Percentiles rank a stretch among this genome's conserved stretches.
Conservation (phyloP, 2,888 invertebrate species). For the Apamea epomidion region DNA sequence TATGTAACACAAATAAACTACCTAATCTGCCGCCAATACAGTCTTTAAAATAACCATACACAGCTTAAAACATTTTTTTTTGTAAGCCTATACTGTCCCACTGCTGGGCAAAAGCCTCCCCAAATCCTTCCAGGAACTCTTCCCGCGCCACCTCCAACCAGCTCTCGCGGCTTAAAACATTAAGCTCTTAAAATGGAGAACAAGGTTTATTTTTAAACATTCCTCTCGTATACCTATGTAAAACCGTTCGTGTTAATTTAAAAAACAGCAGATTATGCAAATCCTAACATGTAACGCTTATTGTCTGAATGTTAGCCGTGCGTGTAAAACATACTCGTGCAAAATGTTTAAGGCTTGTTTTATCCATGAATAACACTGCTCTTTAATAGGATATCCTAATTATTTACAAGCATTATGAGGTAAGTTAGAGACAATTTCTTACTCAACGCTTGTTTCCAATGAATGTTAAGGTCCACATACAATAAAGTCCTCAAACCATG, state of each 20-base stretch:
- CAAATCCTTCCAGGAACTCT: background rate
- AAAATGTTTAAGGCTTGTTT: slow-evolving; percentile 41
- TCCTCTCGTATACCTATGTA: slow-evolving; percentile 26
- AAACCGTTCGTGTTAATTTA: slow-evolving; percentile 59
- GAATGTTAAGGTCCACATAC: background rate
- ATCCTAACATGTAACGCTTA: slow-evolving; percentile 63
- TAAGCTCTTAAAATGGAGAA: slow-evolving; percentile 34
- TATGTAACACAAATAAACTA: background rate
- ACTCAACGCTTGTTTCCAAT: background rate
- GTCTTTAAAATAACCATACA: slow-evolving; percentile 9
- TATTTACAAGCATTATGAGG: background rate
- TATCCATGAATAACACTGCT: slow-evolving; percentile 37
- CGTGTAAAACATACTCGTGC: slow-evolving; percentile 47
- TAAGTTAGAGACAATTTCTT: background rate
- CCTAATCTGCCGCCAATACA: background rate
- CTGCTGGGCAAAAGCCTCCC: background rate
- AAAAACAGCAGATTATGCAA: slow-evolving; percentile 66
- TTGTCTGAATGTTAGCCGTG: slow-evolving; percentile 55
- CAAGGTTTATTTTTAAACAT: slow-evolving; percentile 52
- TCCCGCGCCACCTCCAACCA: background rate
- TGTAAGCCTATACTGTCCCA: background rate
- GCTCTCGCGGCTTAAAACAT: slow-evolving; percentile 13
- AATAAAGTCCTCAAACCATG: background rate
- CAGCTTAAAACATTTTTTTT: background rate
- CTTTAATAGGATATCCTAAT: slow-evolving; percentile 30